phyloP scores from a whole-genome alignment of 2,888 invertebrate genomes.

The Leptura quadrifasciata region DNA sequence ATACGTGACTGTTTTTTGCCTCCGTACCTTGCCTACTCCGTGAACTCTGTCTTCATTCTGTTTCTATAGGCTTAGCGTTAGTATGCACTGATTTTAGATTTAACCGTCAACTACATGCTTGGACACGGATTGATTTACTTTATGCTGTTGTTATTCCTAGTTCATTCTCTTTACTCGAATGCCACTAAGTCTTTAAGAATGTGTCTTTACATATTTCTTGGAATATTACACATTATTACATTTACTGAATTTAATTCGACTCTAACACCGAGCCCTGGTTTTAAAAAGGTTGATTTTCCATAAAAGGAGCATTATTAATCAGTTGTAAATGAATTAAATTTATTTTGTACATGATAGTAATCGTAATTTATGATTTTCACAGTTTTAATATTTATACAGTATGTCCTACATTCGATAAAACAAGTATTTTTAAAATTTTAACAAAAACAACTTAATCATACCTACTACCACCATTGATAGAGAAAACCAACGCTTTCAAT shows the following conservation, averaged over 20 bases:
- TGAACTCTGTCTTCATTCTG: constrained; percentile 43
- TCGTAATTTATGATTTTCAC: too few relatives aligned
- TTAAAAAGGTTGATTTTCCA: neutral
- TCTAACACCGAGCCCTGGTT: neutral
- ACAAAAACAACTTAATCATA: too few relatives aligned
- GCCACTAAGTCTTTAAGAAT: neutral
- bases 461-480: too few relatives aligned
- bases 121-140: constrained; percentile 47
- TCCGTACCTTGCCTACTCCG: constrained; percentile 44
- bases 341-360: too few relatives aligned
- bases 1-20: constrained; percentile 61
- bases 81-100: constrained; percentile 44
- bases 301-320: too few relatives aligned
- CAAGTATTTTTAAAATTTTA: too few relatives aligned
- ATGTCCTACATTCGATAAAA: too few relatives aligned
- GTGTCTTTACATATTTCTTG: constrained; percentile 25
- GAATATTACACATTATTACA: constrained; percentile 29
- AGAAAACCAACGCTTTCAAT: too few relatives aligned
- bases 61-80: constrained; percentile 34
- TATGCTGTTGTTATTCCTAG: constrained; percentile 39
- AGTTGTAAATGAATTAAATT: too few relatives aligned
- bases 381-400: too few relatives aligned
- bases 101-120: constrained; percentile 44
- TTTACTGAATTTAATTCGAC: constrained; percentile 20
- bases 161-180: constrained; percentile 41